A percentile compares a stretch with the other conserved stretches of the same genome.
phyloP scores from a whole-genome alignment of 1,140 invertebrate species.

The Aporrectodea caliginosa region DNA sequence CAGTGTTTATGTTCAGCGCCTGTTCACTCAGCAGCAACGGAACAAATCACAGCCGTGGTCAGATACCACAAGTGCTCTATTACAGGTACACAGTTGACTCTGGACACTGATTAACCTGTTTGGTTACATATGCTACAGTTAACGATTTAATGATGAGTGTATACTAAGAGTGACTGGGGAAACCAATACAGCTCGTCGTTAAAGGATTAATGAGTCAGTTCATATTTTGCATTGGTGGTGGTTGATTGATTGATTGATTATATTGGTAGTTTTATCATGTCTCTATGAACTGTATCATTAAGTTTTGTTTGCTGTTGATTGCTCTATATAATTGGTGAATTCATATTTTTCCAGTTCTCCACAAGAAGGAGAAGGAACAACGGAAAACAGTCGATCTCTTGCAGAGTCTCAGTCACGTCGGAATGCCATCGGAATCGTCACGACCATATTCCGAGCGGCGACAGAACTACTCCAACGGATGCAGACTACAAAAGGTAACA shows the following conservation, averaged over 20 bases:
- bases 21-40: conserved; percentile 92
- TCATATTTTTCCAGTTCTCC: conserved; percentile 63
- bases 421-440: conserved; percentile 68
- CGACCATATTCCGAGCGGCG: conserved; percentile 69
- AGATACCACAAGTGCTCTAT: conserved; percentile 90
- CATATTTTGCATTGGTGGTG: too few relatives aligned
- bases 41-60: conserved; percentile 85
- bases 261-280: too few relatives aligned
- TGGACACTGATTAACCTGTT: not conserved
- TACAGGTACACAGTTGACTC: conserved; percentile 62
- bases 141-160: too few relatives aligned
- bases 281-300: too few relatives aligned
- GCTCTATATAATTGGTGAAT: too few relatives aligned
- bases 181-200: too few relatives aligned
- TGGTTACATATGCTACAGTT: not conserved
- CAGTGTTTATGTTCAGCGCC: conserved; percentile 83
- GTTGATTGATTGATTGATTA: too few relatives aligned
- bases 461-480: conserved; percentile 69
- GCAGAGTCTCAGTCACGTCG: conserved; percentile 70
- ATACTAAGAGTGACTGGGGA: too few relatives aligned
- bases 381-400: conserved; percentile 63
- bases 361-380: conserved; percentile 63
- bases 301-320: too few relatives aligned
- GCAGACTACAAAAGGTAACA: conserved; percentile 59
- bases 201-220: too few relatives aligned